Evolutionary conservation across 2,797 vertebrate genomes (phyloP), one percentile per base, ranked within the genome.

Genomic region (Coreius guichenoti): DNA sequence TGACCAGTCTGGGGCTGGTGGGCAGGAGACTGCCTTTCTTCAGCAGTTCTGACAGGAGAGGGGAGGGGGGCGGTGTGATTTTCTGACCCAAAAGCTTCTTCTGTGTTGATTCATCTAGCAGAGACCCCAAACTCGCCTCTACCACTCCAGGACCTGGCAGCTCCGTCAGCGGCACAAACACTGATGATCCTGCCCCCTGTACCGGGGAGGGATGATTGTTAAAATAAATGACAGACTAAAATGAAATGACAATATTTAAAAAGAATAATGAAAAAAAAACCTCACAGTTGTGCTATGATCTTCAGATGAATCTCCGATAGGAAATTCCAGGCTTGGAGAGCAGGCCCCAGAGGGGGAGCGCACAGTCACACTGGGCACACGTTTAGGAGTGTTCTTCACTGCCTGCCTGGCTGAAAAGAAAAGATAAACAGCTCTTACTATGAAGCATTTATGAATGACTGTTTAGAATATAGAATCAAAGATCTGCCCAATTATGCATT

Each of bases 21-120:
- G 97, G 95, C 93, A 99, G 93, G 89, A 98, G 96, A 93, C 94
- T 98, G 93, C 97, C 97, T 95, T 99, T 99, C 95, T 99, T 99
- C 95, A 99, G 96, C 92, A 99, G 95, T 94, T 99, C 97, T 91
- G 98, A 99, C 91, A 99, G 96, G 90, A 99, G 97, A 88, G 98
- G 98, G 92, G 98, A 99, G 77, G 97, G 97, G 88, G 97, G 97
- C n/a, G 97, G 97, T 85, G 97, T 98, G 94, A 96, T 96, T 95
- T 97, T 98, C 94, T 97, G 97, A 93, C 94, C 94, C 95, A 97
- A 92, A 87, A 97, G 95, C 95, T 98, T 99, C 96, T 97, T 98
- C 94, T 98, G 98, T 91, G 95, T 91, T 92, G 96, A 95, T 92
- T 99, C 98, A 90, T 99, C 97, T 91, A 97, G 95, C 92, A 97